These are phyloP conservation scores for Leptinotarsa texana DNA, from an alignment of 1,140 invertebrate genomes.

Conservation along the genomic window DNA sequence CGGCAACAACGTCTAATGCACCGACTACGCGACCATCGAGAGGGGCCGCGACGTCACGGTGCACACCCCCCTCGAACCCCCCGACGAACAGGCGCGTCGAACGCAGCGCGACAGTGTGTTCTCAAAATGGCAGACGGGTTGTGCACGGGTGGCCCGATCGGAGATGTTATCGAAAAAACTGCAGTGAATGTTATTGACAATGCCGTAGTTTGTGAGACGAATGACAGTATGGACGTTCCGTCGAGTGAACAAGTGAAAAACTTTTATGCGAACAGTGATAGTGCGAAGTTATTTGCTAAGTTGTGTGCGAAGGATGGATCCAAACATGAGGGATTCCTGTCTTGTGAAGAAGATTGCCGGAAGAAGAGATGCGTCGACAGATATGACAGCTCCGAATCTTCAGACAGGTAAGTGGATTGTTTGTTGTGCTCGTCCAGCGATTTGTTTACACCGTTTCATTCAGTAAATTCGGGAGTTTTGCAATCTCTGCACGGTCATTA, in stretches of 20 bases:
- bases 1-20: constrained; percentile 39
- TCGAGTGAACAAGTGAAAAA: constrained; percentile 43
- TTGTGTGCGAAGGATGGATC: constrained; percentile 41
- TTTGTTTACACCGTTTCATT: constrained; percentile 30
- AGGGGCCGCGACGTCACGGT: constrained; percentile 46
- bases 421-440: constrained; percentile 14
- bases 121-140: constrained; percentile 58
- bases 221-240: constrained; percentile 37
- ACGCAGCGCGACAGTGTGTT: constrained; percentile 27
- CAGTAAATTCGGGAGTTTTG: constrained; percentile 32
- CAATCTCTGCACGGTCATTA: constrained; percentile 48
- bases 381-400: constrained; percentile 87
- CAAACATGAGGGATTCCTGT: constrained; percentile 48
- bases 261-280: constrained; percentile 47
- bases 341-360: constrained; percentile 62
- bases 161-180: constrained; percentile 47
- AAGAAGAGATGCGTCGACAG: constrained; percentile 84
- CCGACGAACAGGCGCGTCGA: constrained; percentile 8
- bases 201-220: constrained; percentile 38
- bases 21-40: constrained; percentile 27
- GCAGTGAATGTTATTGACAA: constrained; percentile 43
- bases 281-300: constrained; percentile 49
- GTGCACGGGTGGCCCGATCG: constrained; percentile 51
- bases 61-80: constrained; percentile 38
- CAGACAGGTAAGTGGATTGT: constrained; percentile 71